A percentile compares a stretch with the other conserved stretches of the same genome.
phyloP scores from a whole-genome alignment of 2,888 invertebrate species.

The Gisinianus flammeolus region DNA sequence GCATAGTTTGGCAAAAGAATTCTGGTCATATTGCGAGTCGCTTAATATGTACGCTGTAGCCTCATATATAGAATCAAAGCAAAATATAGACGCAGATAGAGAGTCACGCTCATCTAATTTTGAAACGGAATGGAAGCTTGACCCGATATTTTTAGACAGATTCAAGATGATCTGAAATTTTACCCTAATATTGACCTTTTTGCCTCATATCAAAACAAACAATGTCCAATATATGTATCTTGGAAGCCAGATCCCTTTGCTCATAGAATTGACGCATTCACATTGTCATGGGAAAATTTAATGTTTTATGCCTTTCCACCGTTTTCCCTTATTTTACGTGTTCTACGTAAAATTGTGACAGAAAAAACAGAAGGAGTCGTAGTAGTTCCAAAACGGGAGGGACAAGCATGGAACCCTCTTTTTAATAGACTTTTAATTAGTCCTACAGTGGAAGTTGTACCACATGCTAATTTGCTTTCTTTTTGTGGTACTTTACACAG shows the following conservation, averaged over 20 bases:
- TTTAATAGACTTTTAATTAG: slow-evolving; percentile 9
- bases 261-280: slow-evolving; percentile 41
- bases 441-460: slow-evolving; percentile 5
- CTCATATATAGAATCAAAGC: slow-evolving; percentile 30
- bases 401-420: slow-evolving; percentile 42
- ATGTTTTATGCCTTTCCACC: slow-evolving; percentile 44
- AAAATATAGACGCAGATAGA: slow-evolving; percentile 32
- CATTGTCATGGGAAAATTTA: slow-evolving; percentile 22
- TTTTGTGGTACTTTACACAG: background rate
- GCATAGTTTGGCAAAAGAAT: slow-evolving; percentile 8
- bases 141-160: background rate
- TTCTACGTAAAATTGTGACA: slow-evolving; percentile 33
- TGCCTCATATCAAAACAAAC: slow-evolving; percentile 23
- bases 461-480: background rate
- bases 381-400: slow-evolving; percentile 35
- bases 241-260: slow-evolving; percentile 29
- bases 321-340: slow-evolving; percentile 14
- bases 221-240: slow-evolving; percentile 34
- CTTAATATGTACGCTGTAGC: slow-evolving; percentile 22
- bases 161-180: background rate
- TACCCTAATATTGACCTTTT: slow-evolving; percentile 34
- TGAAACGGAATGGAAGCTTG: slow-evolving; percentile 23
- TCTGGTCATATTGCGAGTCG: slow-evolving; percentile 39
- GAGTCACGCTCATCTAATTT: slow-evolving; percentile 11
- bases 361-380: slow-evolving; percentile 32